Conservation (phyloP, 2,888 invertebrate species). For the Malacosoma neustria region DNA sequence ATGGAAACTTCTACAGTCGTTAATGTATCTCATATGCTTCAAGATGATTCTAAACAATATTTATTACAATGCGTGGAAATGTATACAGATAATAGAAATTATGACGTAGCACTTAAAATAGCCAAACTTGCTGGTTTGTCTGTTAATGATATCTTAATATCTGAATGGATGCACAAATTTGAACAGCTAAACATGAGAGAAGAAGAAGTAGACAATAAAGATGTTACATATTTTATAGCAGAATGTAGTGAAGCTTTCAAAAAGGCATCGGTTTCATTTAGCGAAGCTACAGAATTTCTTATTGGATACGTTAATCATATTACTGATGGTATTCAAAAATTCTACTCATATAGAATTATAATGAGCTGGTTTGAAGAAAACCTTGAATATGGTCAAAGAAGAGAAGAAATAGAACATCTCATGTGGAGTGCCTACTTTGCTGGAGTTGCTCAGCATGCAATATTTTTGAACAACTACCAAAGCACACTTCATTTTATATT, state of each 20-base stretch:
- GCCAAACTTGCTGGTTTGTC: constrained; percentile 65
- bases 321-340: constrained; percentile 54
- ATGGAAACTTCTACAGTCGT: constrained; percentile 70
- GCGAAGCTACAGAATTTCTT: constrained; percentile 78
- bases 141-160: constrained; percentile 67
- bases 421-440: constrained; percentile 65
- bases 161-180: constrained; percentile 71
- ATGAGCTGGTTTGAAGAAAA: constrained; percentile 65
- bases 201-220: constrained; percentile 42
- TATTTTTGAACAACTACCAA: constrained; percentile 45
- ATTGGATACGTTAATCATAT: constrained; percentile 71
- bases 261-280: constrained; percentile 74
- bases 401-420: constrained; percentile 57
- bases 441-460: constrained; percentile 29
- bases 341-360: constrained; percentile 63
- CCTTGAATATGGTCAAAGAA: constrained; percentile 43
- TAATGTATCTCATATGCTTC: constrained; percentile 62
- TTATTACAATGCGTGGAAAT: constrained; percentile 69
- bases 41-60: constrained; percentile 54
- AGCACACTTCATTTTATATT: constrained; percentile 50
- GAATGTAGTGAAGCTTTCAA: constrained; percentile 78
- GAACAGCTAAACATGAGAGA: constrained; percentile 42
- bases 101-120: constrained; percentile 74
- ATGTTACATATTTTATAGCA: constrained; percentile 68
- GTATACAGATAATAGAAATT: constrained; percentile 65